A percentile compares a stretch with the other conserved stretches of the same genome.
phyloP scores from a whole-genome alignment of 2,888 invertebrate genomes.

The Drosophila niveifrons region DNA sequence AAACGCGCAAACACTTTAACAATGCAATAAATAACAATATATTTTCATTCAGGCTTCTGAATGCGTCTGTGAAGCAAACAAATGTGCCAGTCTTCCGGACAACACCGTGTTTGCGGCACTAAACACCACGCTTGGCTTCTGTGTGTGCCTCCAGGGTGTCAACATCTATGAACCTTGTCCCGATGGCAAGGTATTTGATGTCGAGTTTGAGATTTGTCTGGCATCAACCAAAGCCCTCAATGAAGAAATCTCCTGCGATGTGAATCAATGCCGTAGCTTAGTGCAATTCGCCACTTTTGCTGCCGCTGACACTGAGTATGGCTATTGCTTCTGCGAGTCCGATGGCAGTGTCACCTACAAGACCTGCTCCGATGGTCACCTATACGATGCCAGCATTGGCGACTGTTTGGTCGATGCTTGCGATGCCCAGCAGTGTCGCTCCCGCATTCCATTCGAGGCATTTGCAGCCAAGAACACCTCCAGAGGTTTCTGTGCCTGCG shows the following conservation, averaged over 20 bases:
- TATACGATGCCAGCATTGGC: slow-evolving; percentile 23
- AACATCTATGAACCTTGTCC: slow-evolving; percentile 39
- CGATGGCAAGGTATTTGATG: slow-evolving; percentile 4
- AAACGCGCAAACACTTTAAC: background rate
- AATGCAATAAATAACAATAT: too few species aligned
- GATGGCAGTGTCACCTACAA: slow-evolving; percentile 25
- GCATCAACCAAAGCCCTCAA: accelerated
- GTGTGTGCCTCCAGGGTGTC: slow-evolving; percentile 35
- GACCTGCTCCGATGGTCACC: slow-evolving; percentile 27
- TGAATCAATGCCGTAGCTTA: slow-evolving; percentile 24
- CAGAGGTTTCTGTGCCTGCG: slow-evolving; percentile 50
- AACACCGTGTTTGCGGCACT: slow-evolving; percentile 31
- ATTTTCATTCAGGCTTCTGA: slow-evolving; percentile 44
- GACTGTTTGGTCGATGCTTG: slow-evolving; percentile 42
- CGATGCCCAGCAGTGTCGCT: slow-evolving; percentile 40
- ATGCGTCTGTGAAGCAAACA: slow-evolving; percentile 33
- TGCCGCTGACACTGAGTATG: slow-evolving; percentile 2
- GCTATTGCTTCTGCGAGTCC: slow-evolving; percentile 37
- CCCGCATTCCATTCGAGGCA: slow-evolving; percentile 25
- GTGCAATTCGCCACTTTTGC: slow-evolving; percentile 21
- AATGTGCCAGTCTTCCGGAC: slow-evolving; percentile 23
- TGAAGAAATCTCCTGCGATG: slow-evolving; percentile 38
- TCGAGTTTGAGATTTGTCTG: background rate
- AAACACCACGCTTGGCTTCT: slow-evolving; percentile 46
- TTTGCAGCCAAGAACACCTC: slow-evolving; percentile 59